These are phyloP conservation scores for Lineus longissimus DNA, from an alignment of 1,140 invertebrate genomes.

Conservation along the genomic window DNA sequence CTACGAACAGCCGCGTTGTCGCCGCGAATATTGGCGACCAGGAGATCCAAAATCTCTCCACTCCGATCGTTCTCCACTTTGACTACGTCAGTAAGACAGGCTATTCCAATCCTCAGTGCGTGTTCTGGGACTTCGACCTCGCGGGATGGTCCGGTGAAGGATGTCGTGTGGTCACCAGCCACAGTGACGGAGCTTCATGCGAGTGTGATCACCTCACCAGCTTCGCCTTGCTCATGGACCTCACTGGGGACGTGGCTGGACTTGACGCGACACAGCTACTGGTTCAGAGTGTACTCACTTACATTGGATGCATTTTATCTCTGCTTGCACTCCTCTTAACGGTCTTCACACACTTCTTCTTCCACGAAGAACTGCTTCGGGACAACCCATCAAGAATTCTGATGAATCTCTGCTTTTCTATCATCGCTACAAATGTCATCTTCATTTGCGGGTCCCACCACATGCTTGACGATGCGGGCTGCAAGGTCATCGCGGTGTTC, in stretches of 20 bases:
- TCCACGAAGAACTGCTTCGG: conserved; percentile 32
- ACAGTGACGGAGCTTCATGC: neutral
- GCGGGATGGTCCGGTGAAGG: neutral
- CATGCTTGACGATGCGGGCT: conserved; percentile 28
- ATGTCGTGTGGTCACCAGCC: conserved; percentile 26
- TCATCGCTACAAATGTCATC: conserved; percentile 31
- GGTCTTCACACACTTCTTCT: conserved; percentile 56
- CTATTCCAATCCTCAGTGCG: conserved; percentile 15
- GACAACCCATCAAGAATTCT: conserved; percentile 46
- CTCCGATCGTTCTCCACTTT: too few species aligned
- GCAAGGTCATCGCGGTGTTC: conserved; percentile 27
- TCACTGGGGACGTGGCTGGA: conserved; percentile 35
- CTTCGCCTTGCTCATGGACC: conserved; percentile 5
- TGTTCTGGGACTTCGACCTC: conserved; percentile 26
- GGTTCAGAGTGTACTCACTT: conserved; percentile 54
- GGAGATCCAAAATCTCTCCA: too few species aligned
- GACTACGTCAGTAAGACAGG: too few species aligned
- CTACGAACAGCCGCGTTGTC: too few species aligned
- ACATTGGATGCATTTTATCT: conserved; percentile 56
- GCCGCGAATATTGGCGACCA: too few species aligned
- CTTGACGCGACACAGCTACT: conserved; percentile 14
- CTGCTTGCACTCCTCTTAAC: conserved; percentile 54
- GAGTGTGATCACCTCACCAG: conserved; percentile 8
- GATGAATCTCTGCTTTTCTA: conserved; percentile 39
- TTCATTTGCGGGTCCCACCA: conserved; percentile 38